Base-by-base conservation (phyloP, 2,888 invertebrate species). In the Schizaphis graminum region DNA sequence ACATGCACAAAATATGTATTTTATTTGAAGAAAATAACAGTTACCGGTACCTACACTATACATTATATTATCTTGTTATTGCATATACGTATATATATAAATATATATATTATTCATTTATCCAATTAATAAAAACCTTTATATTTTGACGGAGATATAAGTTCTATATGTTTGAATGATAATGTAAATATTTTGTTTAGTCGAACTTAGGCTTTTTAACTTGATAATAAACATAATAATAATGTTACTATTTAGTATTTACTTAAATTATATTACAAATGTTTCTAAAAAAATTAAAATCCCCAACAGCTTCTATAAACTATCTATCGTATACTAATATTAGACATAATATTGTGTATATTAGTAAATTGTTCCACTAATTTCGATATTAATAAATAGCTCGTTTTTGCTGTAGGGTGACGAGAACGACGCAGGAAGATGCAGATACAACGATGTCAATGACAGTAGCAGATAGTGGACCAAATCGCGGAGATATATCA, bases 401-500 rank as follows among this genome's bases (percentile, higher is more conserved):
- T 53, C 5, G 86, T 35, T 24, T 56, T 57, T 28, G 21, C 41
- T 44, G 44, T 35, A 89, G 89, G 44, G 53, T 11, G 41, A 88
- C 92, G 53, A 92, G 53, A 88, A 24, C 67, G 41, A 49, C 92
- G 44, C 41, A 41, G 0, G 24, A 35, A 2, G 88, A 92, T 4
- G 21, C 8, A 10, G 87, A 53, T 41, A 16, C 85, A 10, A 41
- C 85, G 56, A 35, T 13, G 0, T 35, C 89, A 24, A 56, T 88
- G 2, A 47, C 57, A 11, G 16, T 5, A 16, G 28, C 89, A 16
- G 56, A 47, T 21, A n/a, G 13, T 3, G 88, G 53, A 21, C 67
- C 92, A 21, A 89, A 91, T 86, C 93, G 93, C 1, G 93, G 93
- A 1, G 93, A 94, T 24, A 90, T 77, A 77, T 35, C 90, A 13